Base-by-base conservation (phyloP, 1,140 invertebrate species). In the Papilio polytes region DNA sequence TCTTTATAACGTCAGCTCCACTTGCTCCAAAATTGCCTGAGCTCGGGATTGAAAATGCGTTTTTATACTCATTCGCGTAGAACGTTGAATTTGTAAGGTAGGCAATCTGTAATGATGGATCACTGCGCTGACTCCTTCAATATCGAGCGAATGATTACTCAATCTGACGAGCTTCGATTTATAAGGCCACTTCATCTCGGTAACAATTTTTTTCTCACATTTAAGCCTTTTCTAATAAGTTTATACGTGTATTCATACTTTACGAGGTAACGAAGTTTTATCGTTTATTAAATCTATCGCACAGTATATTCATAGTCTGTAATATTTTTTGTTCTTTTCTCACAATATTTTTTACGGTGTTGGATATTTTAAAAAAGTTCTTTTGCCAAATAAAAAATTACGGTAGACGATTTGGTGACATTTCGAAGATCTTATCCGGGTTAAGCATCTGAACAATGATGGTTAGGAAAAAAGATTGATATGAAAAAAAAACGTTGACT, bases 401-500 rank as follows among this genome's bases (percentile, higher is more conserved):
- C 84, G 82, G 85, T 87, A 88, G 84, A 88, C 85, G 89, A 85
- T 85, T 83, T 86, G 87, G 92, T 92, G 92, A 95, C 94, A 95
- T 90, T 89, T 93, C 88, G 82, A 88, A 92, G 94, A 95, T 95
- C 91, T 94, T 92, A 94, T 94, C 93, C 89, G 77, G 84, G 83
- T 80, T 92, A 90, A 95, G 91, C 84, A 90, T 92, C 92, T 86
- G 91, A 91, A 94, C 92, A 95, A 93, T 93, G 93, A 93, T 92
- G 87, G 91, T 81, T 81, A 80, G 80, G 89, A 88, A 95, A 95
- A 93, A 95, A 88, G 90, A 95, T 94, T 88, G 87, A 87, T 92
- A 95, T 94, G 36, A 8, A 41, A 92, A 91, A 93, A 94, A 90
- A 92, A 86, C 85, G 84, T 87, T 81, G 83, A 85, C 79, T 84